Base-by-base conservation (phyloP, 1,140 invertebrate genomes). In the Lordiphosa mommai region DNA sequence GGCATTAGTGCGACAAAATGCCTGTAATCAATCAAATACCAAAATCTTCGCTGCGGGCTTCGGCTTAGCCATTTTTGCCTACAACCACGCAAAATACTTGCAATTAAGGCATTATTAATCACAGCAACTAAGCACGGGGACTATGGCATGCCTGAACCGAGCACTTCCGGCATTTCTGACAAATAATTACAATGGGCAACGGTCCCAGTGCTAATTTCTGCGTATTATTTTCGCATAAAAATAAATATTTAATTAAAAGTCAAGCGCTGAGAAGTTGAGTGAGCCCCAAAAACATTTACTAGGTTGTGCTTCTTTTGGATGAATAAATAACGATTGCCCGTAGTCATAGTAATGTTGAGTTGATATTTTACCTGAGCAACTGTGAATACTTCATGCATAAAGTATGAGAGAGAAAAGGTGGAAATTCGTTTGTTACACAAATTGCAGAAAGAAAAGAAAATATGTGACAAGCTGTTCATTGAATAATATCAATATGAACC, bases 81-180 rank as follows among this genome's bases (percentile, higher is more conserved):
- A 43, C 12, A 5, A 23, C 61, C 23, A 44, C 49, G 58, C 73
- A 5, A 82, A 82, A 82, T 82, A 82, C 76, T 66, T 67, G 73
- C 79, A 84, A 84, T 84, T 84, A 84, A 72, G 79, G 40, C 77
- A 69, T 84, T 84, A 84, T 84, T 84, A 84, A 84, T 84, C 77
- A 84, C 77, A 61, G 77, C 76, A 58, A 69, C 76, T 82, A 80
- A 64, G 50, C 61, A 82, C 38, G 13, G 41, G 43, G 36, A 32
- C 51, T 34, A 56, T 23, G 14, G 34, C 34, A 41, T 58, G 64
- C 66, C 51, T 61, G 51, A 69, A 72, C 53, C 61, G 76, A 71
- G 46, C 61, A 58, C 77, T 76, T 80, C 76, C 71, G 55, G 29
- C 51, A 32, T 30, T 66, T 44, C 43, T 44, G 37, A 50, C 70